These are phyloP conservation scores for Metaphire vulgaris DNA, from an alignment of 1,140 invertebrate genomes.

Conservation along the genomic window DNA sequence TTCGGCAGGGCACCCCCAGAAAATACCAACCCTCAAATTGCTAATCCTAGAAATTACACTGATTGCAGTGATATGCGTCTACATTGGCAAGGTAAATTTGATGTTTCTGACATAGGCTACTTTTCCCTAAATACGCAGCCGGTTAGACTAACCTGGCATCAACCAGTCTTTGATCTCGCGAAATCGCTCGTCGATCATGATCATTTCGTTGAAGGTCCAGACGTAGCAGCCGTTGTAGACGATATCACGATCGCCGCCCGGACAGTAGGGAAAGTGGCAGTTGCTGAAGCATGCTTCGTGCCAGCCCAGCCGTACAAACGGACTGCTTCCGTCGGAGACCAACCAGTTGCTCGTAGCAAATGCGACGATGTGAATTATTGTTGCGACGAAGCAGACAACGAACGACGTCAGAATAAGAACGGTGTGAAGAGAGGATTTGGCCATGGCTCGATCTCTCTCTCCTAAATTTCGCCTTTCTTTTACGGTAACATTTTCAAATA, in stretches of 20 bases:
- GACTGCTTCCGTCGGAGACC: slow-evolving; percentile 22
- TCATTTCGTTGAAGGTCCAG: slow-evolving; percentile 21
- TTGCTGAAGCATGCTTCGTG: slow-evolving; percentile 29
- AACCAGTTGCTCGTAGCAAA: slow-evolving; percentile 23
- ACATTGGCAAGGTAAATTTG: too few species aligned
- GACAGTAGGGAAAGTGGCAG: slow-evolving; percentile 20
- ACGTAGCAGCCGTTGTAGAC: slow-evolving; percentile 19
- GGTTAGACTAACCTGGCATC: slow-evolving; percentile 17
- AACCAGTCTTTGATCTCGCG: slow-evolving; percentile 25
- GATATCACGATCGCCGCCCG: slow-evolving; percentile 15
- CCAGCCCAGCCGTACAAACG: slow-evolving; percentile 23
- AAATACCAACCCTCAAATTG: too few species aligned
- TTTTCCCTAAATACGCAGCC: too few species aligned
- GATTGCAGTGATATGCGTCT: too few species aligned
- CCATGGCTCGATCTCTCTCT: too few species aligned
- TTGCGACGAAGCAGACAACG: neutral
- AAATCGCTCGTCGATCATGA: slow-evolving; percentile 17
- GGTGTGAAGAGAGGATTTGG: too few species aligned
- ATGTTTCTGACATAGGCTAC: too few species aligned
- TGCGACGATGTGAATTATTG: slow-evolving; percentile 22
- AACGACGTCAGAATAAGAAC: neutral
- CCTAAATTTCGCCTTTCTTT: too few species aligned
- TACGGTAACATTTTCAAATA: too few species aligned
- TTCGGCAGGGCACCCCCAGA: too few species aligned
- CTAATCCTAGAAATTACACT: too few species aligned